Conservation (phyloP, 2,888 invertebrate genomes). For the Pterostichus niger region DNA sequence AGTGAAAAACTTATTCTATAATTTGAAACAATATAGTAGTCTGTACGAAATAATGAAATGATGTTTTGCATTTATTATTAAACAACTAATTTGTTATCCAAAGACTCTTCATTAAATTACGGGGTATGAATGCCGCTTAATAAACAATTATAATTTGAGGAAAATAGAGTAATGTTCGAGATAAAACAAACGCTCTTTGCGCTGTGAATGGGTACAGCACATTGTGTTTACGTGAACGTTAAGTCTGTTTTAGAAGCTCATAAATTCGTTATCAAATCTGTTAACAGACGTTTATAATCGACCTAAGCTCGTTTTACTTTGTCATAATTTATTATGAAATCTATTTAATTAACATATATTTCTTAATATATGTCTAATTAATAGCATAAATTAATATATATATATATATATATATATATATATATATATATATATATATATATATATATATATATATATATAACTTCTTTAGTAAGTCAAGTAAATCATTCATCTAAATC, state of each 20-base stretch:
- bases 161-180: conserved; percentile 36
- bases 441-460: no score
- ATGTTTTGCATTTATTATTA: background rate
- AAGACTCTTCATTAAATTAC: background rate
- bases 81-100: background rate
- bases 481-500: no score
- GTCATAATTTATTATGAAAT: conserved; percentile 17
- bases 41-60: no score
- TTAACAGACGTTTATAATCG: conserved; percentile 44
- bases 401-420: no score
- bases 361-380: no score
- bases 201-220: conserved; percentile 21
- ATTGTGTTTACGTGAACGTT: conserved; percentile 32
- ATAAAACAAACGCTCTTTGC: conserved; percentile 34
- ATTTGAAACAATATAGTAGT: no score
- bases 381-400: no score
- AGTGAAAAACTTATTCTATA: no score
- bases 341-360: conserved; percentile 29
- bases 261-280: conserved; percentile 46
- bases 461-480: no score
- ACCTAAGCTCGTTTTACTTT: conserved; percentile 14
- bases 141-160: conserved; percentile 42
- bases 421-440: no score
- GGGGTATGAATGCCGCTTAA: conserved; percentile 34
- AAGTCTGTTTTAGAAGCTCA: conserved; percentile 23